phyloP scores from a whole-genome alignment of 1,140 invertebrate genomes.

The Papilio machaon region DNA sequence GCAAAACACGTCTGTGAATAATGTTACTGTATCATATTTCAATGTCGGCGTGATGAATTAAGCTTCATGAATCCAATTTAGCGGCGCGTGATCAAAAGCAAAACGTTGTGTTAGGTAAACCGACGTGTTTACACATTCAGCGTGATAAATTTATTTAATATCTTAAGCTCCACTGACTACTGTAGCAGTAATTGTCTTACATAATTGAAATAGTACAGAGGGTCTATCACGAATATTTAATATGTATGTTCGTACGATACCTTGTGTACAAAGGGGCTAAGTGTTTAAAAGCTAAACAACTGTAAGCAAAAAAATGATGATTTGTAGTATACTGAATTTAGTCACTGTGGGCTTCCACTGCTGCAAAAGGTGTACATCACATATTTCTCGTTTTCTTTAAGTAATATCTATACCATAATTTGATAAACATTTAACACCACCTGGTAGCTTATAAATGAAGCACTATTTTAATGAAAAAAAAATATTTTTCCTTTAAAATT shows the following conservation, averaged over 20 bases:
- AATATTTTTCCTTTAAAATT: background rate
- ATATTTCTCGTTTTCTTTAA: no score
- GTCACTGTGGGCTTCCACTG: no score
- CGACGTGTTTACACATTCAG: slow-evolving; percentile 25
- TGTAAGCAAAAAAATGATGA: no score
- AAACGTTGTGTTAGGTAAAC: slow-evolving; percentile 23
- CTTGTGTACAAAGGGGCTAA: no score
- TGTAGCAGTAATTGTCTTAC: background rate
- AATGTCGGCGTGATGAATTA: slow-evolving; percentile 20
- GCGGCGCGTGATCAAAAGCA: slow-evolving; percentile 23
- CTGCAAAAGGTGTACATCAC: no score
- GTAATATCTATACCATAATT: no score
- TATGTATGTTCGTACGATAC: no score
- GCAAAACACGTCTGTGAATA: background rate
- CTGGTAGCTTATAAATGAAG: no score
- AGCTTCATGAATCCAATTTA: slow-evolving; percentile 26
- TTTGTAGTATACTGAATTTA: no score
- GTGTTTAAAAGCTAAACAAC: no score
- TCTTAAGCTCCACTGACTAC: background rate
- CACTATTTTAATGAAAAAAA: background rate
- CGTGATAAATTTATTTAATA: slow-evolving; percentile 23
- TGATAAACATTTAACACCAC: no score
- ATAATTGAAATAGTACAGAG: background rate
- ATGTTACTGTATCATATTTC: slow-evolving; percentile 16
- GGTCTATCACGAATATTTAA: no score